A percentile compares a stretch with the other conserved stretches of the same genome.
These are phyloP conservation scores for Molossus alvarezi DNA, from an alignment of 2,797 vertebrate species.

Conservation along the genomic window DNA sequence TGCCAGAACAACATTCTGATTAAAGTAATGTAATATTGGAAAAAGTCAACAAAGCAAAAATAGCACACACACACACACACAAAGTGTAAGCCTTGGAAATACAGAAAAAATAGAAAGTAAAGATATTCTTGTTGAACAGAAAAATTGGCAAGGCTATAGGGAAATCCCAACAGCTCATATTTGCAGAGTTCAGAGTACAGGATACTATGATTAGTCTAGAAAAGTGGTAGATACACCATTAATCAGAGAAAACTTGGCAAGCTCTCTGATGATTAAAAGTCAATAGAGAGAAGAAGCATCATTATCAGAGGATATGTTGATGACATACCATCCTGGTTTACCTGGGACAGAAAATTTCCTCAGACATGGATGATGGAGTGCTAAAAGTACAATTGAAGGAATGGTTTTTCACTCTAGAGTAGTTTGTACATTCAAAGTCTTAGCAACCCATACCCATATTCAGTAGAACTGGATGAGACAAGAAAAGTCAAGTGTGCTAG, in stretches of 20 bases:
- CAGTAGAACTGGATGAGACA: not conserved
- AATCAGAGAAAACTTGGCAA: slow-evolving; percentile 1
- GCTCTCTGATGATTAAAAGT: not conserved
- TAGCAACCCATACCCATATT: not conserved
- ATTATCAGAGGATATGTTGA: not conserved
- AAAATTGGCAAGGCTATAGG: not conserved
- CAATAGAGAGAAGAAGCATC: not conserved
- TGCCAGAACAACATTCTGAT: not conserved
- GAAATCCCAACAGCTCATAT: not conserved
- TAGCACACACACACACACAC: not conserved
- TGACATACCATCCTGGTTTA: not conserved
- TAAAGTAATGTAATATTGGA: not conserved
- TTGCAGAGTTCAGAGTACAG: not conserved
- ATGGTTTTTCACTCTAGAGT: not conserved
- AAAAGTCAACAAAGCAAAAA: not conserved
- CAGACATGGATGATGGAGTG: not conserved
- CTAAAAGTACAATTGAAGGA: not conserved
- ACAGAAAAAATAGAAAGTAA: not conserved
- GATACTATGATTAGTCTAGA: not conserved
- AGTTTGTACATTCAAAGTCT: not conserved
- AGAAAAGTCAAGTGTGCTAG: not conserved
- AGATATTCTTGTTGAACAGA: not conserved
- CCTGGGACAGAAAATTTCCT: not conserved
- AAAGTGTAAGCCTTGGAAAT: not conserved
- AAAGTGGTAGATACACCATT: not conserved